These are phyloP conservation scores for Etheostoma nigrum DNA, from an alignment of 2,797 vertebrate genomes.

Conservation along the genomic window DNA sequence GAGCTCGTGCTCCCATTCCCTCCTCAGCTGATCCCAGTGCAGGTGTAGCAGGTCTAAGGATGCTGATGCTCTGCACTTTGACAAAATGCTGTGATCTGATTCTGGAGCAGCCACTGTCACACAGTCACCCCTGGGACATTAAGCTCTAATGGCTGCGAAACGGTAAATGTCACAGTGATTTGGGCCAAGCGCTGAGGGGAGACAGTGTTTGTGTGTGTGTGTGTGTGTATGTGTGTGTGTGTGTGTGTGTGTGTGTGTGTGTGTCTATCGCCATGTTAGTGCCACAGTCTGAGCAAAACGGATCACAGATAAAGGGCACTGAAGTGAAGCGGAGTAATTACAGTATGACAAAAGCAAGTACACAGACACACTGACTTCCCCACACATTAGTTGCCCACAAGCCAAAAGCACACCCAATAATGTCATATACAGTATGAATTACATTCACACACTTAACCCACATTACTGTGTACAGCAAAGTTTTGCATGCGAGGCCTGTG, in stretches of 20 bases:
- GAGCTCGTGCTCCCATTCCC: slow-evolving; percentile 39
- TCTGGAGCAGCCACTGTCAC: slow-evolving; percentile 52
- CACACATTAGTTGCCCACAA: slow-evolving; percentile 12
- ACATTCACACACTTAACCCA: slow-evolving; percentile 3
- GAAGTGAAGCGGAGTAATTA: slow-evolving; percentile 77
- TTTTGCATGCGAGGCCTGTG: slow-evolving; percentile 4
- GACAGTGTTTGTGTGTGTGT: slow-evolving; percentile 16
- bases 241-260: slow-evolving; percentile 11
- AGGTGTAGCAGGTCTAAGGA: slow-evolving; percentile 44
- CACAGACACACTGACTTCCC: slow-evolving; percentile 5
- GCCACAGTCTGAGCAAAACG: slow-evolving; percentile 61
- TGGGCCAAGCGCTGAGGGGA: slow-evolving; percentile 58
- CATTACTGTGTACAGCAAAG: slow-evolving; percentile 1
- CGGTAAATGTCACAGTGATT: slow-evolving; percentile 85
- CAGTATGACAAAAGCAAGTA: slow-evolving; percentile 50
- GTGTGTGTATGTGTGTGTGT: slow-evolving; percentile 20
- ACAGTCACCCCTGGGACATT: slow-evolving; percentile 65
- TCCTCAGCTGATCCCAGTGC: slow-evolving; percentile 44
- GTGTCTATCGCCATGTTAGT: slow-evolving; percentile 58
- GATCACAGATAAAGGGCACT: slow-evolving; percentile 71
- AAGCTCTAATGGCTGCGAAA: slow-evolving; percentile 79
- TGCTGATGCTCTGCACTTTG: slow-evolving; percentile 25
- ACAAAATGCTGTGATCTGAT: slow-evolving; percentile 58
- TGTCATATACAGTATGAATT: background rate
- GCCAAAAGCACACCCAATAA: slow-evolving; percentile 2